Base-by-base conservation (phyloP, 2,888 invertebrate species). In the Auanema freiburgensis region DNA sequence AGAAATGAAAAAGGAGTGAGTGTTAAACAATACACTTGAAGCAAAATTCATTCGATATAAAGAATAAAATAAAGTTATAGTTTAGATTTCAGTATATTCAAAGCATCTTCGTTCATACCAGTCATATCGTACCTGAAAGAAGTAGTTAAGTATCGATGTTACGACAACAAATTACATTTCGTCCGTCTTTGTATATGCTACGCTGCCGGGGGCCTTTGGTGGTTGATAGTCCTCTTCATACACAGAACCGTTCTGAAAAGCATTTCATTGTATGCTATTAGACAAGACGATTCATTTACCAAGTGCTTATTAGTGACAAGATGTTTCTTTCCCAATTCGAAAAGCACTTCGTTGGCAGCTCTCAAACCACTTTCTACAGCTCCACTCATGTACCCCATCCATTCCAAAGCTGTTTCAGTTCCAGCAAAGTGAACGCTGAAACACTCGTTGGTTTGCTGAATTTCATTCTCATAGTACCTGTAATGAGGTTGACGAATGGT, bases 321-420 rank as follows among this genome's bases (percentile, higher is more conserved):
- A 18, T 66, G 61, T 42, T 55, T 59, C 58, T 50, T 53, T 4
- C 57, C 71, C 55, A 71, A 58, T 12, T 55, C 59, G 42, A 57
- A 59, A 24, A 71, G 57, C 10, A 69, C 66, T 54, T 69, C 69
- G 33, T 66, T 63, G 49, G 69, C 69, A 49, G 66, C 54, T 21
- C 69, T 23, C 24, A 59, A 57, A 18, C 69, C 69, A 42, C 62
- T 60, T 54, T 84, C 81, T 1, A 84, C 78, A 10, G 85, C 85
- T 1, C 84, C 85, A 44, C 72, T 78, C 77, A 85, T 81, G 71
- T 84, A 85, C 18, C 85, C 84, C 46, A 78, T 77, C 84, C 84
- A 85, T 46, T 73, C 69, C 0, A 80, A 74, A 3, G 84, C 84
- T 10, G 84, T 83, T 67, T 84, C 84, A 5, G 84, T 84, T 8